Percentiles rank a stretch among this genome's conserved stretches.
These are phyloP conservation scores for Myathropa florea DNA, from an alignment of 2,888 invertebrate genomes.

Conservation along the genomic window DNA sequence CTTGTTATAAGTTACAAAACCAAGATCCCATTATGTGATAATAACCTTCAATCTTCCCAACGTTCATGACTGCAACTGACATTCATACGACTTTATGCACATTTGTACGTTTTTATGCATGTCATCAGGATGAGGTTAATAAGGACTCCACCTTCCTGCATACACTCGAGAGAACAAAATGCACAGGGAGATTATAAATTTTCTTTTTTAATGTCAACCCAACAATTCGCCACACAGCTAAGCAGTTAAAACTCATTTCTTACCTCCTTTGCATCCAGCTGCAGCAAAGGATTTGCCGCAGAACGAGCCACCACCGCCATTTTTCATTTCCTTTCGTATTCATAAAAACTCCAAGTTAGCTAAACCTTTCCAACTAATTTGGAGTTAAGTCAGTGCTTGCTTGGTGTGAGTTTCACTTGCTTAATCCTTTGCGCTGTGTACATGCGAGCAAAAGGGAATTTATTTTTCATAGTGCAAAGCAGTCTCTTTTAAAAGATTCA, in stretches of 20 bases:
- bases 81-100: too few species aligned
- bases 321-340: not conserved
- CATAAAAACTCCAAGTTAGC: constrained; percentile 4
- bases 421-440: not conserved
- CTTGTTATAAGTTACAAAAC: too few species aligned
- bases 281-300: too few species aligned
- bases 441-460: not conserved
- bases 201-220: not conserved
- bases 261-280: not conserved
- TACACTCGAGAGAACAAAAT: not conserved
- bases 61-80: too few species aligned
- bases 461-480: not conserved
- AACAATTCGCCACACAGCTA: not conserved
- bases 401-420: constrained; percentile 15
- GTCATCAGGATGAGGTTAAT: not conserved
- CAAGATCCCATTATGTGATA: too few species aligned
- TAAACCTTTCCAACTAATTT: constrained; percentile 6
- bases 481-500: constrained; percentile 6
- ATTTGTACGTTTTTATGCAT: not conserved
- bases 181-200: constrained; percentile 1
- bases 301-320: not conserved
- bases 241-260: not conserved
- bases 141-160: not conserved
- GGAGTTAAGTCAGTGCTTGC: not conserved
- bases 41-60: too few species aligned